Base-by-base conservation (phyloP, 2,888 invertebrate species). In the Malachius bipustulatus region DNA sequence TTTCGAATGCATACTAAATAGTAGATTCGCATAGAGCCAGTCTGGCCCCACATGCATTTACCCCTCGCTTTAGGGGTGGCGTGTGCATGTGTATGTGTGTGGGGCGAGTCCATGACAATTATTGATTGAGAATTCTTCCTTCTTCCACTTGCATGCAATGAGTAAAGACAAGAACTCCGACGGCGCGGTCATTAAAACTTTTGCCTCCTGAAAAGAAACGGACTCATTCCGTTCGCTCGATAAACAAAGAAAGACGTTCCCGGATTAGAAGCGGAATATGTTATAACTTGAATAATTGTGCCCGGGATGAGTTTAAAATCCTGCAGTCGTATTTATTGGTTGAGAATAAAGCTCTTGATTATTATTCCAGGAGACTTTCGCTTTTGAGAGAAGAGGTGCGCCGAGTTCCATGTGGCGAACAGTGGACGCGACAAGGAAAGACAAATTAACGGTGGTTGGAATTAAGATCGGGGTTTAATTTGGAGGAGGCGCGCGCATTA, bases 61-160 rank as follows among this genome's bases (percentile, higher is more conserved):
- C n/a, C n/a, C n/a, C n/a, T n/a, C n/a, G n/a, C n/a, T 19, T 19
- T 8, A 19, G 24, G 6, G 6, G 24, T 19, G 6, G 24, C 24
- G 24, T 8, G 29, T 35, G 36, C 35, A 35, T 35, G 35, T 42
- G 42, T 39, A 32, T 40, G 39, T 42, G 35, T 40, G 37, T 8
- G 34, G 43, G 50, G 49, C 53, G 49, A 49, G 47, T 51, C 70
- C 71, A 71, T 72, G 72, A 73, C 72, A 73, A 73, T 73, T 73
- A 73, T 73, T 71, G 72, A 73, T 73, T 73, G 71, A 70, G 70
- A 71, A 72, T 71, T 72, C 71, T 71, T 71, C 70, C 71, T 69
- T 57, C 56, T 56, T 57, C 55, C 50, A 52, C 57, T 56, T 56
- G 54, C 56, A 58, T 57, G 56, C 56, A 59, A 57, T 54, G 54